These are phyloP conservation scores for Drosophila lacteicornis DNA, from an alignment of 1,140 invertebrate species.

Conservation along the genomic window DNA sequence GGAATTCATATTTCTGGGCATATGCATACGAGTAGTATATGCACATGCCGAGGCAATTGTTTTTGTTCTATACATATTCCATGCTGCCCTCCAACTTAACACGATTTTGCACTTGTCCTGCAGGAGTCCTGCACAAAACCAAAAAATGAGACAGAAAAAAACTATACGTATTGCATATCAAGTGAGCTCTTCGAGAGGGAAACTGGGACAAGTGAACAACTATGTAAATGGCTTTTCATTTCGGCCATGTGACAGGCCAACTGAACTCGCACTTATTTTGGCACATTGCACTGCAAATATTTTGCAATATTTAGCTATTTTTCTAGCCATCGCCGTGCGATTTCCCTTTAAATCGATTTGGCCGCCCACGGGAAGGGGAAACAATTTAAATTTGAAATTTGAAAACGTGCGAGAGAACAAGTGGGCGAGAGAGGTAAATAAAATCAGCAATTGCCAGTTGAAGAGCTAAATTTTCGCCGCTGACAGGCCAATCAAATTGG, in stretches of 20 bases:
- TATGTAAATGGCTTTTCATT: slow-evolving; percentile 73
- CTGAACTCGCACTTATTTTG: slow-evolving; percentile 41
- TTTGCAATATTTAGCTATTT: slow-evolving; percentile 46
- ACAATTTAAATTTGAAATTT: slow-evolving; percentile 43
- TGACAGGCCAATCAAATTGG: slow-evolving; percentile 77
- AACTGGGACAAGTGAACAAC: slow-evolving; percentile 64
- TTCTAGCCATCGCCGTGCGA: background rate
- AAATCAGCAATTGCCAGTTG: slow-evolving; percentile 46
- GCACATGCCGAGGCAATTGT: slow-evolving; percentile 38
- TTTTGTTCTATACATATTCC: slow-evolving; percentile 21
- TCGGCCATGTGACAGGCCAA: slow-evolving; percentile 45
- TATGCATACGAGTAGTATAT: slow-evolving; percentile 33
- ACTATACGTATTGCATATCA: slow-evolving; percentile 65
- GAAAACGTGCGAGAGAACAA: background rate
- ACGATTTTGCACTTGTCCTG: slow-evolving; percentile 73
- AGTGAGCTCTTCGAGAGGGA: slow-evolving; percentile 41
- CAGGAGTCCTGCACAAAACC: slow-evolving; percentile 21
- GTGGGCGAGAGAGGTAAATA: slow-evolving; percentile 36
- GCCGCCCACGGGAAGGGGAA: background rate
- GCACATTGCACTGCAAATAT: slow-evolving; percentile 39
- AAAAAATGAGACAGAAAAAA: slow-evolving; percentile 12
- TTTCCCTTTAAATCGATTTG: slow-evolving; percentile 48
- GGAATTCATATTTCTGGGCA: slow-evolving; percentile 66
- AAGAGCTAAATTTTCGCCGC: slow-evolving; percentile 30
- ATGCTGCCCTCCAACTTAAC: slow-evolving; percentile 57